Base-by-base conservation (phyloP, 2,888 invertebrate species). In the Hypomecis atomaria region DNA sequence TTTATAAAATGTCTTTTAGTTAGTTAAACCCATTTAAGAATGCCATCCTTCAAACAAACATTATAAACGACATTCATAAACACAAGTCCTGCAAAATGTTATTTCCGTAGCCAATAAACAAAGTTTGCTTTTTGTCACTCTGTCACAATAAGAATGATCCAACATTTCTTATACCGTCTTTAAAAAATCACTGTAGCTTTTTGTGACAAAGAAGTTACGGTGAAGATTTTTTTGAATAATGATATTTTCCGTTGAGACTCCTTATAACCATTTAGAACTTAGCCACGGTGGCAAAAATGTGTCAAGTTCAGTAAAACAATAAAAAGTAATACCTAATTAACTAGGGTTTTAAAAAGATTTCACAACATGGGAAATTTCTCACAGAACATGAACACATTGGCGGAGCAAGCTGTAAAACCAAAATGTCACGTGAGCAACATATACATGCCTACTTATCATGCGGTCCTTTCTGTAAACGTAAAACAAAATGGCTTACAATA, bases 1-100 rank as follows among this genome's bases (percentile, higher is more conserved):
- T 23, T 23, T 23, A 23, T 48, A 38, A 47, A 47, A 56, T 33
- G 6, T 7, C 10, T 40, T 23, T 23, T 6, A n/a, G 10, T 37
- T 36, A 50, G 11, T n/a, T 37, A 43, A 59, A 37, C 42, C 11
- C 48, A 49, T 42, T 42, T 58, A 43, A n/a, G 13, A 53, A 48
- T 23, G 52, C 34, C 59, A 53, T 45, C 10, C 45, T 59, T 52
- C 45, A 53, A 53, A 59, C 44, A 59, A 59, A 52, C 52, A 11
- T 38, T 23, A 38, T 36, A 45, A 59, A 52, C 59, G 23, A 38
- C 52, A 5, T 59, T 52, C 49, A 42, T 58, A 42, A 58, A 49
- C 49, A 44, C 37, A 45, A 52, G 44, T 57, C 50, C 45, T 42
- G 60, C 54, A 42, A 60, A 59, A 60, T 42, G 23, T 61, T 61